phyloP scores from a whole-genome alignment of 2,888 invertebrate species.

The Mimumesa dahlbomi region DNA sequence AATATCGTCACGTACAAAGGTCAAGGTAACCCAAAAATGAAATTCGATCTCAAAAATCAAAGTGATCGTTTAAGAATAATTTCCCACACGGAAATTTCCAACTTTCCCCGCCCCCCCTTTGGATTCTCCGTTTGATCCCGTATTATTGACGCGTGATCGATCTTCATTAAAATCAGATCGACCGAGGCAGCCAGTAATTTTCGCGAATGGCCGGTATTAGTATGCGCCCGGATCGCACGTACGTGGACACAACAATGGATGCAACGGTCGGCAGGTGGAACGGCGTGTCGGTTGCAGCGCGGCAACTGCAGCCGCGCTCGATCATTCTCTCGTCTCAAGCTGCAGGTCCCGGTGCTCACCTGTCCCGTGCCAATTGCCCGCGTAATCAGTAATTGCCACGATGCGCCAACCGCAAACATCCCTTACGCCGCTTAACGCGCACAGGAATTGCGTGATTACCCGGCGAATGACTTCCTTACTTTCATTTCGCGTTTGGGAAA shows the following conservation, averaged over 20 bases:
- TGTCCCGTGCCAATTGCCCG: constrained; percentile 65
- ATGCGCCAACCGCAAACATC: constrained; percentile 58
- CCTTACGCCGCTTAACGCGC: too few species aligned
- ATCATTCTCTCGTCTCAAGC: constrained; percentile 63
- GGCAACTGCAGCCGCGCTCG: constrained; percentile 49
- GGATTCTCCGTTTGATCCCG: not conserved
- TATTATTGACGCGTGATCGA: constrained; percentile 17
- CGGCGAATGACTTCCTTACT: too few species aligned
- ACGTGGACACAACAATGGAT: constrained; percentile 39
- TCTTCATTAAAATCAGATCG: constrained; percentile 45
- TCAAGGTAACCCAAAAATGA: too few species aligned
- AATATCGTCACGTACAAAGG: too few species aligned
- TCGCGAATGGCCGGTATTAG: constrained; percentile 35
- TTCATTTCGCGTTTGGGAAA: too few species aligned
- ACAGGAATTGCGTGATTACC: too few species aligned
- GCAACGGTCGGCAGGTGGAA: constrained; percentile 52
- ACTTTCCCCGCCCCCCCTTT: not conserved
- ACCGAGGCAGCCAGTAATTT: constrained; percentile 21
- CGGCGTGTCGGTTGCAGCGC: constrained; percentile 43
- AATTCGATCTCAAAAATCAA: too few species aligned
- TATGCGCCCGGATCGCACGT: constrained; percentile 17
- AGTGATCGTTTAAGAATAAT: too few species aligned
- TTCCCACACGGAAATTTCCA: not conserved
- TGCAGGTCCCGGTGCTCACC: constrained; percentile 34
- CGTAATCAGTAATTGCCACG: constrained; percentile 69